Conservation (phyloP, 1,140 invertebrate genomes). For the Brachionus rubens region DNA sequence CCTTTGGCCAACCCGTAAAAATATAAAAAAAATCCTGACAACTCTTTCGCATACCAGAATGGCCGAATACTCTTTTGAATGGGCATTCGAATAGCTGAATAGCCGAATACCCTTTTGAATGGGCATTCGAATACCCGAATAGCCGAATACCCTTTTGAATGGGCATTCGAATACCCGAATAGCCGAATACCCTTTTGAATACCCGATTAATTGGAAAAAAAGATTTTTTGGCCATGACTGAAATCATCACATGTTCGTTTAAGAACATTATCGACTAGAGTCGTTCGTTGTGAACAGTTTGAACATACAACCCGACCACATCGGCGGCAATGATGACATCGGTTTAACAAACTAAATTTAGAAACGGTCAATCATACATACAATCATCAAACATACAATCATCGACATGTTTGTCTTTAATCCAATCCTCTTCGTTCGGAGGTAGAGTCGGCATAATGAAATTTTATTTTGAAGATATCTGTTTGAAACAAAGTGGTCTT, state of each 20-base stretch:
- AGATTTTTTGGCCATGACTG: no score
- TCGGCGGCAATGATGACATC: constrained; percentile 78
- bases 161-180: no score
- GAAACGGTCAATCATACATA: constrained; percentile 60
- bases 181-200: no score
- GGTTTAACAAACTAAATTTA: constrained; percentile 68
- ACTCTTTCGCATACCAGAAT: no score
- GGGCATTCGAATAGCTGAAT: no score
- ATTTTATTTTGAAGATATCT: constrained; percentile 11
- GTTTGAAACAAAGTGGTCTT: constrained; percentile 8
- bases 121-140: no score
- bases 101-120: no score
- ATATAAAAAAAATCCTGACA: no score
- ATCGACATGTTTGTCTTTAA: constrained; percentile 57
- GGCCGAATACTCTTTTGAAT: no score
- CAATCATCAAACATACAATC: constrained; percentile 62
- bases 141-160: no score
- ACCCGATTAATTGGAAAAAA: no score
- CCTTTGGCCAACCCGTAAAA: no score
- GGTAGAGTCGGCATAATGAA: constrained; percentile 61
- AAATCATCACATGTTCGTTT: constrained; percentile 78
- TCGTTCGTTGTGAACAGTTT: constrained; percentile 71
- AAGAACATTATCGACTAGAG: constrained; percentile 69
- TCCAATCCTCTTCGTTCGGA: constrained; percentile 61
- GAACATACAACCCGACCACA: constrained; percentile 79